These are phyloP conservation scores for Astropecten irregularis DNA, from an alignment of 53 echinoderm and acorn worm genomes.

Conservation along the genomic window DNA sequence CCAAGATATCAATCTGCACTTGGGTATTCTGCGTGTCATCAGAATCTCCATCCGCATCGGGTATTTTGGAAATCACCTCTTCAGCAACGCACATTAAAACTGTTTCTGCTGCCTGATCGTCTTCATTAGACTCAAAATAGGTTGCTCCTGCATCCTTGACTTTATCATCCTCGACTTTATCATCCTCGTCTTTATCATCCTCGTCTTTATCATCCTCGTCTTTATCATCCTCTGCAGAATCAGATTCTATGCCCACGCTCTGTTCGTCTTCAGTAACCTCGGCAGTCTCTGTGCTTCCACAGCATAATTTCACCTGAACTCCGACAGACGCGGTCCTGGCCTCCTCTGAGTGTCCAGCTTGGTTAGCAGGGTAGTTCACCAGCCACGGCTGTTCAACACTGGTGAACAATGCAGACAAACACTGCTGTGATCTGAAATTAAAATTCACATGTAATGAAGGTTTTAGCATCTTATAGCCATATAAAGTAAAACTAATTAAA, in stretches of 20 bases:
- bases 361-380: not conserved
- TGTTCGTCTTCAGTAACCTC: not conserved
- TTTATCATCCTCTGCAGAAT: not conserved
- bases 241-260: not conserved
- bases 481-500: too few relatives aligned
- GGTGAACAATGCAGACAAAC: not conserved
- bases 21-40: too few relatives aligned
- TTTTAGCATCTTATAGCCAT: too few relatives aligned
- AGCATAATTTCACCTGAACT: slow-evolving; percentile 41
- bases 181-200: not conserved
- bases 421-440: slow-evolving; percentile 1
- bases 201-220: not conserved
- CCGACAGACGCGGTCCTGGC: not conserved
- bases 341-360: not conserved
- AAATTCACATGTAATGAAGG: too few relatives aligned
- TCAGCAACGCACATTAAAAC: too few relatives aligned
- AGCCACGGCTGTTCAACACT: slow-evolving; percentile 28
- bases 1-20: too few relatives aligned
- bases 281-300: not conserved
- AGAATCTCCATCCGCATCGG: too few relatives aligned
- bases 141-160: too few relatives aligned
- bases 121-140: too few relatives aligned
- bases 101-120: too few relatives aligned
- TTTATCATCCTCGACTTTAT: not conserved
- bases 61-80: too few relatives aligned